A percentile compares a stretch with the other conserved stretches of the same genome.
Conservation (phyloP, 2,797 vertebrate species). For the Apogon talboti region DNA sequence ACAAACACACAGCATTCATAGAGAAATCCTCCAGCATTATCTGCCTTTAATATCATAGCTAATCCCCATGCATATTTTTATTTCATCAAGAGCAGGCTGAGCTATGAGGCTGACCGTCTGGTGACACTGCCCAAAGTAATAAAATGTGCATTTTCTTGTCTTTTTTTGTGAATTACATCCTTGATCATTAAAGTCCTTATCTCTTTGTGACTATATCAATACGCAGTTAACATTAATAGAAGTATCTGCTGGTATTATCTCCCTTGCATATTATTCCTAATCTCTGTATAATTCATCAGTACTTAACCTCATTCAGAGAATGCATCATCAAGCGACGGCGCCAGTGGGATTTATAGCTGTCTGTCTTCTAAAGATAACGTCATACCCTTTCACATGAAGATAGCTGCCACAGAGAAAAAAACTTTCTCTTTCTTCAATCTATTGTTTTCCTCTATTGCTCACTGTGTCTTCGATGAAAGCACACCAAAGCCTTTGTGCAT, state of each 20-base stretch:
- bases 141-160: conserved; percentile 3
- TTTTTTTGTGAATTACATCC: neutral
- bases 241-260: conserved; percentile 34
- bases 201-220: neutral
- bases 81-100: conserved; percentile 28
- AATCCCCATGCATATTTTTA: conserved; percentile 50
- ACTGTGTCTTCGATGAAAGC: conserved; percentile 2
- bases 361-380: conserved; percentile 26
- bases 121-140: neutral
- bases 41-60: conserved; percentile 50
- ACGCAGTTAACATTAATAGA: conserved; percentile 27
- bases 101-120: conserved; percentile 13
- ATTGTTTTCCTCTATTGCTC: neutral
- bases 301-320: conserved; percentile 45
- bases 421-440: neutral
- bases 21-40: conserved; percentile 51
- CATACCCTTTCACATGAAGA: conserved; percentile 20
- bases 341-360: conserved; percentile 36
- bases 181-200: conserved; percentile 11
- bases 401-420: neutral
- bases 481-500: conserved; percentile 7
- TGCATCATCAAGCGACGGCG: conserved; percentile 13
- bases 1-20: conserved; percentile 51
- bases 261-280: conserved; percentile 48
- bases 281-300: conserved; percentile 53